These are phyloP conservation scores for Cyprinodon brontotheroides DNA, from an alignment of 2,113 vertebrate species.

Conservation along the genomic window DNA sequence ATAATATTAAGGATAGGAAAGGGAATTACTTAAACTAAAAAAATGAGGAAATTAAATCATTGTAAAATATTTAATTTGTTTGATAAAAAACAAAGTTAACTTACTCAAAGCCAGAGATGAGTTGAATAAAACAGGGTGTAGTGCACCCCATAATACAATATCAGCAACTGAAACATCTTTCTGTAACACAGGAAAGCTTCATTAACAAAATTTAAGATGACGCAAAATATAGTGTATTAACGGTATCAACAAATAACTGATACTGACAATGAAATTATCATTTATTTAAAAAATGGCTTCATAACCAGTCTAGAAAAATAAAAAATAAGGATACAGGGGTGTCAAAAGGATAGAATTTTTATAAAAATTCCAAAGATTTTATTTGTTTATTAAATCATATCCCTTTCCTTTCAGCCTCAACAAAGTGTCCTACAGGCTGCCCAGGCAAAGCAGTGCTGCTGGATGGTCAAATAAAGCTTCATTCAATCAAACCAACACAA, in stretches of 20 bases:
- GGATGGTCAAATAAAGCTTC: neutral
- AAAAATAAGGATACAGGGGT: neutral
- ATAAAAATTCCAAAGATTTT: neutral
- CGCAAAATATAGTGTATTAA: neutral
- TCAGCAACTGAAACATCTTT: conserved; percentile 84
- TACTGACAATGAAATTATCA: neutral
- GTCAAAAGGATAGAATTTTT: neutral
- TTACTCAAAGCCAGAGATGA: conserved; percentile 63
- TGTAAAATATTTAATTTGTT: neutral
- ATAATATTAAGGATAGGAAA: neutral
- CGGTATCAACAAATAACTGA: neutral
- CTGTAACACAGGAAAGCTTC: conserved; percentile 71
- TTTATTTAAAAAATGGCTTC: neutral
- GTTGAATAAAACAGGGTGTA: conserved; percentile 84
- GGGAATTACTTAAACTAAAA: neutral
- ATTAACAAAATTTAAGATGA: conserved; percentile 3
- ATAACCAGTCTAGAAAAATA: neutral
- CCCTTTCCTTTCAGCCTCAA: neutral
- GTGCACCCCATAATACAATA: conserved; percentile 86
- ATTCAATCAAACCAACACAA: neutral
- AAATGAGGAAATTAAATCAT: neutral
- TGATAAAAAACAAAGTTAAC: neutral
- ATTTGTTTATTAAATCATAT: neutral
- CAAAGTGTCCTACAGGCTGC: neutral
- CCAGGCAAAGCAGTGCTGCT: neutral